A percentile compares a stretch with the other conserved stretches of the same genome.
Conservation (phyloP, 1,140 invertebrate species). For the Adelges cooleyi region DNA sequence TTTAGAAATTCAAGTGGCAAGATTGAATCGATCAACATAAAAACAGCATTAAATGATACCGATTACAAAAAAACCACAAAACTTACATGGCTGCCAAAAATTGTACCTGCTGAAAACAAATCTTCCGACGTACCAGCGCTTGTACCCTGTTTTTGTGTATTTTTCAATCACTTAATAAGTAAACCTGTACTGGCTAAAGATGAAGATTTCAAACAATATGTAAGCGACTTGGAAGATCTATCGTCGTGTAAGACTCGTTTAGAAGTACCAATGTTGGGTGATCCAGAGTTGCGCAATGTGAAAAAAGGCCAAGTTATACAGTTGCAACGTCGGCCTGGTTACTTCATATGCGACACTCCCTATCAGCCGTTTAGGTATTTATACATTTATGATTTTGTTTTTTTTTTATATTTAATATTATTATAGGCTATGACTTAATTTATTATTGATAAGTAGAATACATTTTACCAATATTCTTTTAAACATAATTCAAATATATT, state of each 20-base stretch:
- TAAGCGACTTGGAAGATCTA: slow-evolving; percentile 50
- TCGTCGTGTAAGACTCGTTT: slow-evolving; percentile 45
- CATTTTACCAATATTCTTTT: too few species aligned
- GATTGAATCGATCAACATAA: slow-evolving; percentile 63
- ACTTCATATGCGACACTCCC: slow-evolving; percentile 80
- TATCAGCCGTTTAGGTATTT: slow-evolving; percentile 43
- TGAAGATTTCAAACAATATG: slow-evolving; percentile 92
- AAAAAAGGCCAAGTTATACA: slow-evolving; percentile 95
- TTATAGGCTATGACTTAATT: too few species aligned
- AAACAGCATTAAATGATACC: slow-evolving; percentile 77
- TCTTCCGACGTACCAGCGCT: slow-evolving; percentile 38
- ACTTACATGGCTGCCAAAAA: slow-evolving; percentile 81
- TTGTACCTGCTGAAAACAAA: slow-evolving; percentile 42
- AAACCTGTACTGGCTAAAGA: slow-evolving; percentile 89
- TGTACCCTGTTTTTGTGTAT: slow-evolving; percentile 75
- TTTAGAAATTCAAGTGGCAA: slow-evolving; percentile 43
- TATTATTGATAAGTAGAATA: too few species aligned
- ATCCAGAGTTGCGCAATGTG: slow-evolving; percentile 66
- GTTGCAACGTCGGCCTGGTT: slow-evolving; percentile 78
- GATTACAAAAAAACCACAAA: slow-evolving; percentile 93
- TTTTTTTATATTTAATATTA: too few species aligned
- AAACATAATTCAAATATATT: too few species aligned
- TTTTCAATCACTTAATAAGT: slow-evolving; percentile 92
- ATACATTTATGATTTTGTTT: too few species aligned
- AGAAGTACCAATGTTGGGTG: slow-evolving; percentile 76